Percentiles rank a stretch among this genome's conserved stretches.
phyloP scores from a whole-genome alignment of 2,888 invertebrate genomes.

The Falcaria lacertinaria region DNA sequence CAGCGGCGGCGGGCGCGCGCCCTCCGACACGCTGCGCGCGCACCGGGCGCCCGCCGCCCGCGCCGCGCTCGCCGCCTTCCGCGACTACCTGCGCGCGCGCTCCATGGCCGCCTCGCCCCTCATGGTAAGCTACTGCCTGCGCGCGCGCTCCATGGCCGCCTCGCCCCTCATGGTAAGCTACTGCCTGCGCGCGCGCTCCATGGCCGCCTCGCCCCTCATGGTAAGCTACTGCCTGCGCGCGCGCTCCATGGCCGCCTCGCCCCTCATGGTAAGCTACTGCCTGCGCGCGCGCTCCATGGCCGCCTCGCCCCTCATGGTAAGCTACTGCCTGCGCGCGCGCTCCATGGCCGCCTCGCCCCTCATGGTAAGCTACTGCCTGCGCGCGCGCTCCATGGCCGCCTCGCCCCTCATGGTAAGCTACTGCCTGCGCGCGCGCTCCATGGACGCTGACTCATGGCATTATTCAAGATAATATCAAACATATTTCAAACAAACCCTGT shows the following conservation, averaged over 20 bases:
- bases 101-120: conserved; percentile 88
- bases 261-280: conserved; percentile 46
- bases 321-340: conserved; percentile 49
- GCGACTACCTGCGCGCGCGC: conserved; percentile 88
- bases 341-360: conserved; percentile 82
- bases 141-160: conserved; percentile 87
- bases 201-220: conserved; percentile 84
- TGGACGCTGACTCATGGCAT: no score
- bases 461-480: no score
- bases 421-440: no score
- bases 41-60: conserved; percentile 88
- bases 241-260: conserved; percentile 87
- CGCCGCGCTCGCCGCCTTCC: conserved; percentile 86
- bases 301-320: not conserved
- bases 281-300: conserved; percentile 2
- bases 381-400: not conserved
- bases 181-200: conserved; percentile 88
- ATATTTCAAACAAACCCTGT: no score
- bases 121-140: conserved; percentile 87
- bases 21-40: conserved; percentile 45
- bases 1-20: conserved; percentile 76
- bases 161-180: conserved; percentile 85
- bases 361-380: conserved; percentile 4
- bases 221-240: conserved; percentile 88
- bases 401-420: no score